Evolutionary conservation across 35 echinoderm and acorn worm genomes (phyloP).

Genomic region (Acanthaster planci): DNA sequence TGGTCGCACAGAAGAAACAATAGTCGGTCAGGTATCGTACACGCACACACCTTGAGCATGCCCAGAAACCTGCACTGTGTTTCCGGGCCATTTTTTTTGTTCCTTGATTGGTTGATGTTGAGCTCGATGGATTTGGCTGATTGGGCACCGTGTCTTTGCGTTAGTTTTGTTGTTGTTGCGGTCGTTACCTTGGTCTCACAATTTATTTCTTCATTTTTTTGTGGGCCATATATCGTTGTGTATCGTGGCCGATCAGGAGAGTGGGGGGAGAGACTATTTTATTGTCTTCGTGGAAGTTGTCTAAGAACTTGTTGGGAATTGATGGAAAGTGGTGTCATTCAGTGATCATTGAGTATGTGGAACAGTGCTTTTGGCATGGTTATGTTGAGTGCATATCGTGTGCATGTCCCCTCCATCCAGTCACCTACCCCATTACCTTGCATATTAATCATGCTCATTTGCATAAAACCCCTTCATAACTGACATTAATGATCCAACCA

Average conservation of each 20-base stretch:
- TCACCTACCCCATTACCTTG: not conserved
- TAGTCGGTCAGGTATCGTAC: constrained; percentile 99
- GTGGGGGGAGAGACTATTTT: not conserved
- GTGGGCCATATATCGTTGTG: not conserved
- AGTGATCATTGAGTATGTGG: constrained; percentile 14
- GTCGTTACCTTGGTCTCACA: not conserved
- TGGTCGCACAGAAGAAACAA: constrained; percentile 99
- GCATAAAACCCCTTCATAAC: constrained; percentile 23
- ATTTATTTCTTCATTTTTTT: constrained; percentile 15
- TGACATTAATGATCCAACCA: no score
- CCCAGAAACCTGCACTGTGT: constrained; percentile 34
- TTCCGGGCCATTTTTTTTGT: not conserved
- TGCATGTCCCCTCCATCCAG: not conserved
- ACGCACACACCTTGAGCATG: constrained; percentile 5
- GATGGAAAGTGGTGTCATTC: no score
- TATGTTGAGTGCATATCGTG: constrained; percentile 22
- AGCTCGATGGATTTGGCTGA: constrained; percentile 26
- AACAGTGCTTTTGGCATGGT: constrained; percentile 9
- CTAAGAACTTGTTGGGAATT: not conserved
- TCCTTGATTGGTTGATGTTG: constrained; percentile 24
- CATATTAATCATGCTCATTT: constrained; percentile 10
- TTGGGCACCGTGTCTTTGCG: constrained; percentile 1
- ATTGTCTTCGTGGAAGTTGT: not conserved
- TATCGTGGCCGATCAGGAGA: not conserved
- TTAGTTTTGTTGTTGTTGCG: constrained; percentile 21